Conservation (phyloP, 2,797 vertebrate species). For the Pseudomugil gertrudae region DNA sequence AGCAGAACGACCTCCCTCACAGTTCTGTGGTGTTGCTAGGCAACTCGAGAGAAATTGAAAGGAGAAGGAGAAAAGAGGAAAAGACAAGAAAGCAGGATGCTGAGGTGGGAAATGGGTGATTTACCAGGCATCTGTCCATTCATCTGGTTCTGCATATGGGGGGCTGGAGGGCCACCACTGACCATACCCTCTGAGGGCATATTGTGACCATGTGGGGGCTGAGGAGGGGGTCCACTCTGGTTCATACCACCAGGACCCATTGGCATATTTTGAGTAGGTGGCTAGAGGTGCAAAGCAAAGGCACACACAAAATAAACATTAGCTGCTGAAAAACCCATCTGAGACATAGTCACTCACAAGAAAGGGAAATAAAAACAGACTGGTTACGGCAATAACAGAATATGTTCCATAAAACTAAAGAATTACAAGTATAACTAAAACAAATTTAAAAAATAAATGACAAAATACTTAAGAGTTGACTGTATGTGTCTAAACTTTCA, state of each 20-base stretch:
- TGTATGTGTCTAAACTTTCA: not conserved
- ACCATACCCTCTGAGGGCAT: slow-evolving; percentile 96
- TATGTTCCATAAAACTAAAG: not conserved
- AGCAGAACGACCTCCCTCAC: slow-evolving; percentile 89
- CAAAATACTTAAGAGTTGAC: too few species aligned
- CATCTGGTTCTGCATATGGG: slow-evolving; percentile 99
- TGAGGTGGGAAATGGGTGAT: slow-evolving; percentile 50
- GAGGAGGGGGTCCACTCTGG: slow-evolving; percentile 91
- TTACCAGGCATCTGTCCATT: slow-evolving; percentile 99
- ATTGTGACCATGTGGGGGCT: slow-evolving; percentile 93
- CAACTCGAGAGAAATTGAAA: slow-evolving; percentile 84
- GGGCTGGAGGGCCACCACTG: slow-evolving; percentile 91
- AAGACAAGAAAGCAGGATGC: slow-evolving; percentile 26
- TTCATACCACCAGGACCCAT: slow-evolving; percentile 97
- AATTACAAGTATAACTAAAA: not conserved
- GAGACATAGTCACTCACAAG: slow-evolving; percentile 7
- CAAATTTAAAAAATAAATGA: too few species aligned
- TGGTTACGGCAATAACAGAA: not conserved
- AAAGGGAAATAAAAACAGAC: not conserved
- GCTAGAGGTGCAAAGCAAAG: slow-evolving; percentile 79
- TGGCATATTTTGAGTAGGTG: slow-evolving; percentile 97
- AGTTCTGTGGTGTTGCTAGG: slow-evolving; percentile 92
- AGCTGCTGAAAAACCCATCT: slow-evolving; percentile 37
- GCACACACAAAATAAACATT: slow-evolving; percentile 55
- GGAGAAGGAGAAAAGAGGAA: slow-evolving; percentile 47